These are phyloP conservation scores for Cosmia pyralina DNA, from an alignment of 2,888 invertebrate genomes.

Conservation along the genomic window DNA sequence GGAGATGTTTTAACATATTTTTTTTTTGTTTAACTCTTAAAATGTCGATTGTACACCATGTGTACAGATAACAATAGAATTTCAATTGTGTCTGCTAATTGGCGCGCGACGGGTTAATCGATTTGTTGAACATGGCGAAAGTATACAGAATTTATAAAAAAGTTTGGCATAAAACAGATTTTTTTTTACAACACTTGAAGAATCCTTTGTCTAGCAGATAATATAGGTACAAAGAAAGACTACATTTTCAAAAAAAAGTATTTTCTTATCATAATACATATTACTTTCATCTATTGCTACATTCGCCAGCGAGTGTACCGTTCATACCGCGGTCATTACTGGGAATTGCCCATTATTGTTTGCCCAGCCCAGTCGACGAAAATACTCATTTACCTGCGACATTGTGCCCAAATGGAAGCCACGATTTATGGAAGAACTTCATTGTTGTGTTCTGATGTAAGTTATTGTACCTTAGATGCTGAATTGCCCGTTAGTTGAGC, in stretches of 20 bases:
- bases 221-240: not conserved
- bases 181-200: not conserved
- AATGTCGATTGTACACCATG: too few species aligned
- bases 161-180: not conserved
- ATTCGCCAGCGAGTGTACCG: slow-evolving; percentile 62
- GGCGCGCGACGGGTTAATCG: too few species aligned
- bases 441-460: slow-evolving; percentile 35
- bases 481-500: not conserved
- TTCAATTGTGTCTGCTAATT: too few species aligned
- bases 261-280: not conserved
- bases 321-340: slow-evolving; percentile 77
- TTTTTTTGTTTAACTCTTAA: too few species aligned
- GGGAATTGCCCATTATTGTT: slow-evolving; percentile 83
- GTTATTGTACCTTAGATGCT: slow-evolving; percentile 23
- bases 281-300: slow-evolving; percentile 27
- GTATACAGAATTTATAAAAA: not conserved
- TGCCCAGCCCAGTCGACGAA: slow-evolving; percentile 81
- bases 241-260: too few species aligned
- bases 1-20: too few species aligned
- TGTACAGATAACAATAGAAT: too few species aligned
- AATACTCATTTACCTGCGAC: slow-evolving; percentile 80
- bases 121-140: not conserved
- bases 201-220: not conserved
- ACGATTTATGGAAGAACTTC: slow-evolving; percentile 56
- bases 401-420: slow-evolving; percentile 63